Conservation (phyloP, 2,113 vertebrate genomes). For the Hymenochirus boettgeri region DNA sequence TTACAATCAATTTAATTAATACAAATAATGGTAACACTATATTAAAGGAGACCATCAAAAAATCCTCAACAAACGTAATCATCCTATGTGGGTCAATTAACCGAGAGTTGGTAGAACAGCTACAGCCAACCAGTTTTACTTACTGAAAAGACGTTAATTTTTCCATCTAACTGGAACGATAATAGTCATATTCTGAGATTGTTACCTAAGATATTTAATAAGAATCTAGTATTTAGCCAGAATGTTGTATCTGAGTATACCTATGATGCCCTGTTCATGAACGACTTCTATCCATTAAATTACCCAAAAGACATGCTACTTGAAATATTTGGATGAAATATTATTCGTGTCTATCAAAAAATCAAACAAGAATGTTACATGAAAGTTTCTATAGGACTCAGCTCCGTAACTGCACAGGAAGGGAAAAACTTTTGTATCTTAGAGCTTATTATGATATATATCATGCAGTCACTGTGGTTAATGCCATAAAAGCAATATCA, state of each 20-base stretch:
- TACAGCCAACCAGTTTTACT: not conserved
- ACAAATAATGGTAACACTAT: not conserved
- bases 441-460: too few relatives aligned
- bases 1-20: not conserved
- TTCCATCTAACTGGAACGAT: conserved; percentile 6
- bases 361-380: not conserved
- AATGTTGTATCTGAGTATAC: not conserved
- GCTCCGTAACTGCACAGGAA: conserved; percentile 1
- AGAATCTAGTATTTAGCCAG: conserved; percentile 2
- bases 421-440: not conserved
- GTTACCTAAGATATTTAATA: not conserved
- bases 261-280: not conserved
- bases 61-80: not conserved
- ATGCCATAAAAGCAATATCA: too few relatives aligned
- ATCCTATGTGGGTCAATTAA: not conserved
- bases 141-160: conserved; percentile 11
- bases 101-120: not conserved
- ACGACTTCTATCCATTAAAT: not conserved
- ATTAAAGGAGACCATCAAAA: not conserved
- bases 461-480: too few relatives aligned
- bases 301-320: not conserved
- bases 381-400: too few relatives aligned
- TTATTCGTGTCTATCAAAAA: not conserved
- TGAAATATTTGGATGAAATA: not conserved
- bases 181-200: not conserved